phyloP scores from a whole-genome alignment of 1,140 invertebrate genomes.

The Cherax destructor region DNA sequence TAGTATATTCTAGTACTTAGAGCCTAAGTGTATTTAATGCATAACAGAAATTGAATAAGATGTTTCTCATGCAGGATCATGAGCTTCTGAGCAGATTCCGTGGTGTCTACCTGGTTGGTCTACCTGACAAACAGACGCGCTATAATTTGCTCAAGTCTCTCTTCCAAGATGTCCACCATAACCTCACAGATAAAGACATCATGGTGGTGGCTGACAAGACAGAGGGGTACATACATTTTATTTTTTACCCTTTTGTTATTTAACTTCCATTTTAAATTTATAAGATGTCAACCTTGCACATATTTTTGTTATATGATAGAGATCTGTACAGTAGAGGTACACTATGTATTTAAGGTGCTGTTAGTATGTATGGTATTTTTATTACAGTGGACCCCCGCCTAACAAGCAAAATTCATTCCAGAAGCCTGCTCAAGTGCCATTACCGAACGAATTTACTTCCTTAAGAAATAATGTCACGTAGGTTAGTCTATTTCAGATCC shows the following conservation, averaged over 20 bases:
- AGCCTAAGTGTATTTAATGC: not conserved
- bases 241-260: not conserved
- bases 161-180: conserved; percentile 69
- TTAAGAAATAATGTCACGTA: no score
- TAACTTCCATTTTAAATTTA: no score
- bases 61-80: conserved; percentile 58
- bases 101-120: conserved; percentile 70
- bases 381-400: no score
- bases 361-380: no score
- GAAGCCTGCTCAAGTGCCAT: no score
- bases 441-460: no score
- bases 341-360: no score
- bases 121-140: conserved; percentile 66
- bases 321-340: no score
- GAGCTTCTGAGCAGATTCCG: conserved; percentile 71
- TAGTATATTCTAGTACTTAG: not conserved
- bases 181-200: conserved; percentile 67
- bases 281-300: no score
- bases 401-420: no score
- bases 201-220: conserved; percentile 70
- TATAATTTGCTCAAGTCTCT: conserved; percentile 65
- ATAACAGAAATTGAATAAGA: not conserved
- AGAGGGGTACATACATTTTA: conserved; percentile 56
- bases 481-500: no score
- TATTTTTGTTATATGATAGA: no score